A percentile compares a stretch with the other conserved stretches of the same genome.
Conservation (phyloP, 2,797 vertebrate species). For the Dipus sagitta region DNA sequence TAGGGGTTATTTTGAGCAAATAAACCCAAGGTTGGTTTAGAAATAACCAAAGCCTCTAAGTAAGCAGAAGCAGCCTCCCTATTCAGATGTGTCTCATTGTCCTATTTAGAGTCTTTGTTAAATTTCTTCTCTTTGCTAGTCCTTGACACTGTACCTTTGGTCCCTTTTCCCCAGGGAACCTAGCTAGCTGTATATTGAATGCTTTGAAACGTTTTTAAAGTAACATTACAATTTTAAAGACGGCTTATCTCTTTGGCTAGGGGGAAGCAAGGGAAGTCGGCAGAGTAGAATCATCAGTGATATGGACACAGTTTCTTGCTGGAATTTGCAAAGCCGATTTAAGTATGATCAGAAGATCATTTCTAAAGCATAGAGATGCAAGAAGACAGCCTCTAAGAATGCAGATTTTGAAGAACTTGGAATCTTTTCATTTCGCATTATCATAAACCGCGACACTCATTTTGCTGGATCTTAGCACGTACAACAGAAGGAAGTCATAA, state of each 20-base stretch:
- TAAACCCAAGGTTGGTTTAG: slow-evolving; percentile 7
- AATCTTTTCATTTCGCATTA: slow-evolving; percentile 67
- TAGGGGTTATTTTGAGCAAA: not conserved
- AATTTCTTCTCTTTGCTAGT: not conserved
- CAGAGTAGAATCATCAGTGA: slow-evolving; percentile 62
- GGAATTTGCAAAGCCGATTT: slow-evolving; percentile 80
- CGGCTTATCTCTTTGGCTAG: slow-evolving; percentile 77
- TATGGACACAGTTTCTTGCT: slow-evolving; percentile 72
- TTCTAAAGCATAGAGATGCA: slow-evolving; percentile 73
- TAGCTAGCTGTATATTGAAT: not conserved
- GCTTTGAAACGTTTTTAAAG: not conserved
- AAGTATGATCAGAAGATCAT: slow-evolving; percentile 73
- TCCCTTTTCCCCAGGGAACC: not conserved
- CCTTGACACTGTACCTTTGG: not conserved
- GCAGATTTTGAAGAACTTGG: slow-evolving; percentile 70
- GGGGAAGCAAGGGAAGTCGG: slow-evolving; percentile 69
- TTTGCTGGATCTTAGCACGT: slow-evolving; percentile 29
- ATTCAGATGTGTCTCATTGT: not conserved
- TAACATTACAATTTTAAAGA: slow-evolving; percentile 44
- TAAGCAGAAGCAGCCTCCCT: not conserved
- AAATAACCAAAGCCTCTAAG: not conserved
- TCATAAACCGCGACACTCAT: slow-evolving; percentile 18
- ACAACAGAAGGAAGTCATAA: slow-evolving; percentile 56
- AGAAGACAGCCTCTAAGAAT: slow-evolving; percentile 72
- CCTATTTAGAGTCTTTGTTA: not conserved